phyloP scores from a whole-genome alignment of 2,113 vertebrate genomes.

The Poeciliopsis turrubarensis region DNA sequence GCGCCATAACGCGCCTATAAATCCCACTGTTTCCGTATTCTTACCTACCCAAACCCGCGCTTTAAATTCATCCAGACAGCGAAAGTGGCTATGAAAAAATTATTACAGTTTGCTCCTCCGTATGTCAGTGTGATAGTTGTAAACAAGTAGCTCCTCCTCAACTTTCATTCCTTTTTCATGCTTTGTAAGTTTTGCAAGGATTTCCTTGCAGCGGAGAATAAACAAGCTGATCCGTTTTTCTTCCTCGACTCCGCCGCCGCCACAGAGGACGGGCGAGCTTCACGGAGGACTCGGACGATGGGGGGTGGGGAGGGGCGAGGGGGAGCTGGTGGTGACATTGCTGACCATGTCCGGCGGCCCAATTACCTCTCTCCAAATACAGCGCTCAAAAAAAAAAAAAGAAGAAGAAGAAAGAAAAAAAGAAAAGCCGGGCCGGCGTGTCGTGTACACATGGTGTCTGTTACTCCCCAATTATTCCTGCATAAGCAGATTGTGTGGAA shows the following conservation, averaged over 20 bases:
- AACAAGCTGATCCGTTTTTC: constrained; percentile 59
- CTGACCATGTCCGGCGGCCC: constrained; percentile 78
- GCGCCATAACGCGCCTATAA: constrained; percentile 72
- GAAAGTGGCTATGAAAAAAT: constrained; percentile 59
- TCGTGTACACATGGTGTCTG: constrained; percentile 72
- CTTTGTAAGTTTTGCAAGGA: constrained; percentile 51
- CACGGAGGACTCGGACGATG: constrained; percentile 25
- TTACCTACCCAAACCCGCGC: constrained; percentile 56
- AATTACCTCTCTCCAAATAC: constrained; percentile 78
- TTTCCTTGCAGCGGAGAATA: constrained; percentile 51
- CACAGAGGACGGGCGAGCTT: constrained; percentile 55
- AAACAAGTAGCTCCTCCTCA: constrained; percentile 70
- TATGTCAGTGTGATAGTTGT: constrained; percentile 48
- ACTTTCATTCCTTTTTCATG: constrained; percentile 50
- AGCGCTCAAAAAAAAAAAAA: constrained; percentile 38
- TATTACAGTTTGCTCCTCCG: constrained; percentile 60
- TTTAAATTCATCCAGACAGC: constrained; percentile 68
- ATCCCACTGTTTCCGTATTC: constrained; percentile 70
- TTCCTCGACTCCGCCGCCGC: constrained; percentile 42
- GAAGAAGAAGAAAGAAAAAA: too few relatives aligned
- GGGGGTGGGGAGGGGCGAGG: too few relatives aligned
- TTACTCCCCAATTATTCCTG: constrained; percentile 82
- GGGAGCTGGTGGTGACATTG: constrained; percentile 58
- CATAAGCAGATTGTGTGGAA: constrained; percentile 84
- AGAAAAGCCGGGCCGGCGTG: constrained; percentile 34